Percentiles rank a stretch among this genome's conserved stretches.
Conservation (phyloP, 2,888 invertebrate species). For the Euzophera pinguis region DNA sequence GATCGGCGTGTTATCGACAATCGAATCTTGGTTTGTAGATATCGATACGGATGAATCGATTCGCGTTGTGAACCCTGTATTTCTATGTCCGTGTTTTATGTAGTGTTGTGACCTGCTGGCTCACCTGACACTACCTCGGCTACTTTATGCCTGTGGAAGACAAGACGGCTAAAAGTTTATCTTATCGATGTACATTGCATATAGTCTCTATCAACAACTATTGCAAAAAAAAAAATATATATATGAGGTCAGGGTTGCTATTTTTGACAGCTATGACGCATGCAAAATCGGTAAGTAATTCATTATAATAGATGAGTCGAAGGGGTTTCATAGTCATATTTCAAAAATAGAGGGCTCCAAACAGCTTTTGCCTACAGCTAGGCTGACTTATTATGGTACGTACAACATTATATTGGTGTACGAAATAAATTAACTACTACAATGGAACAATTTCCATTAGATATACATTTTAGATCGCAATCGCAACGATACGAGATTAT, state of each 20-base stretch:
- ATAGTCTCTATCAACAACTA: no score
- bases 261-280: no score
- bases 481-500: not conserved
- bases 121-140: slow-evolving; percentile 7
- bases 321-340: no score
- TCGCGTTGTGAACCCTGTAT: slow-evolving; percentile 34
- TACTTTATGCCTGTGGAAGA: slow-evolving; percentile 18
- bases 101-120: slow-evolving; percentile 12
- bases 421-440: not conserved
- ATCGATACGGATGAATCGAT: slow-evolving; percentile 44
- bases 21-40: slow-evolving; percentile 47
- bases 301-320: no score
- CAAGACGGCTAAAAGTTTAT: not conserved
- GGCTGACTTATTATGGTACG: no score
- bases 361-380: no score
- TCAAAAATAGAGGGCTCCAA: no score
- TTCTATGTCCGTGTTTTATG: slow-evolving; percentile 27
- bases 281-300: no score
- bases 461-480: not conserved
- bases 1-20: slow-evolving; percentile 58
- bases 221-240: no score
- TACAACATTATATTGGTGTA: no score
- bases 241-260: no score
- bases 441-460: slow-evolving; percentile 1
- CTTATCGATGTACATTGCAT: no score